A percentile compares a stretch with the other conserved stretches of the same genome.
Conservation (phyloP, 2,888 invertebrate species). For the Malacosoma neustria region DNA sequence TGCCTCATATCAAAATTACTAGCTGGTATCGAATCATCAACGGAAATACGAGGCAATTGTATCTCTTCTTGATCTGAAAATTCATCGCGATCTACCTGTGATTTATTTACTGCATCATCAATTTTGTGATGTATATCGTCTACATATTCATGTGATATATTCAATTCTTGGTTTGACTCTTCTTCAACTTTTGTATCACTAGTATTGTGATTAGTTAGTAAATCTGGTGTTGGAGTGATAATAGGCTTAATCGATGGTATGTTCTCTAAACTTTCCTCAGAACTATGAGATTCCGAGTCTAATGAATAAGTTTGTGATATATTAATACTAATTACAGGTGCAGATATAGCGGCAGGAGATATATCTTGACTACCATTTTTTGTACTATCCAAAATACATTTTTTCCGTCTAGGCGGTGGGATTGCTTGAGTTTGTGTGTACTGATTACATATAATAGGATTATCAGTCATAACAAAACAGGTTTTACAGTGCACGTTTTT, state of each 20-base stretch:
- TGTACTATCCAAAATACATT: constrained; percentile 12
- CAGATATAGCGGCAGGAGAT: constrained; percentile 33
- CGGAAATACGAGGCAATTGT: constrained; percentile 40
- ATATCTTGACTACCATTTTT: constrained; percentile 18
- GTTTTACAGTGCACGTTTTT: constrained; percentile 34
- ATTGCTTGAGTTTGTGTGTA: constrained; percentile 46
- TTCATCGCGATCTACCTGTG: constrained; percentile 23
- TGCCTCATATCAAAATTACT: constrained; percentile 41
- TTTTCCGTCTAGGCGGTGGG: constrained; percentile 49
- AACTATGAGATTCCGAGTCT: constrained; percentile 56
- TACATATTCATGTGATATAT: background rate
- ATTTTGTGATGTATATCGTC: background rate
- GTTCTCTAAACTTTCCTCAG: constrained; percentile 63
- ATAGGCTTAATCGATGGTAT: constrained; percentile 13
- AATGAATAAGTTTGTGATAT: constrained; percentile 70
- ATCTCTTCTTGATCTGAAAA: constrained; percentile 48
- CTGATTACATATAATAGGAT: constrained; percentile 29
- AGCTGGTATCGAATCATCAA: constrained; percentile 20
- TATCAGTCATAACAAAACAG: constrained; percentile 57
- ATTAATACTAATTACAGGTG: constrained; percentile 75
- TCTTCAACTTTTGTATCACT: constrained; percentile 16
- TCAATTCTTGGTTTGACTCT: constrained; percentile 1
- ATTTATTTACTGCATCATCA: constrained; percentile 3
- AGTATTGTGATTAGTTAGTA: constrained; percentile 71
- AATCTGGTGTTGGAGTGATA: constrained; percentile 66